Base-by-base conservation (phyloP, 2,888 invertebrate species). In the Labia minor region DNA sequence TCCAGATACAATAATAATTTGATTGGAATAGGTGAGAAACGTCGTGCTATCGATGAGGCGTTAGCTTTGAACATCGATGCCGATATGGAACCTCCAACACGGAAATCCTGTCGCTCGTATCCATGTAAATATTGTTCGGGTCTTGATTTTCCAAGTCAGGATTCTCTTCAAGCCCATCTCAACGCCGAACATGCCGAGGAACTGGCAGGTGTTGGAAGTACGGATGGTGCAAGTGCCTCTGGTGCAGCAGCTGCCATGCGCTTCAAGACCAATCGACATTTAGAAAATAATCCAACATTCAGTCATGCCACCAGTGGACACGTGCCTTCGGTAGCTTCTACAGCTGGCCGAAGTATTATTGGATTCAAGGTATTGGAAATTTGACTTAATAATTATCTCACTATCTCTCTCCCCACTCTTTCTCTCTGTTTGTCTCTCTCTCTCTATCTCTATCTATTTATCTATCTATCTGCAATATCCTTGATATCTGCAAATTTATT, bases 1-100 rank as follows among this genome's bases (percentile, higher is more conserved):
- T n/a, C n/a, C n/a, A 49, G 49, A 16, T 49, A 49, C 49, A 49
- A 1, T 21, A 65, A 1, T 61, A 20, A 19, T 20, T 19, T 19
- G 66, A 66, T 4, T 21, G 62, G 63, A 18, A 19, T 6, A n/a
- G 49, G 49, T 49, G 49, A 49, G 49, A 49, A 49, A 49, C 49
- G 49, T 62, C 63, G 63, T 14, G 65, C 26, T 1, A 4, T 63
- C 65, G 62, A 61, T 61, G 67, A 20, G 65, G 65, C 16, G 3
- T 16, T 49, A n/a, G 49, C 49, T 49, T 16, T 49, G 14, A 49
- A 49, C 49, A 14, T 14, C 16, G 16, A 49, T 14, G 2, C 14
- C 14, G 49, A 49, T n/a, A 49, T 49, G 2, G n/a, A 49, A 11
- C 49, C 49, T 49, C 49, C 49, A 3, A 49, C 2, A 49, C 3